Base-by-base conservation (phyloP, 2,888 invertebrate genomes). In the Disparrhopalites patrizii region DNA sequence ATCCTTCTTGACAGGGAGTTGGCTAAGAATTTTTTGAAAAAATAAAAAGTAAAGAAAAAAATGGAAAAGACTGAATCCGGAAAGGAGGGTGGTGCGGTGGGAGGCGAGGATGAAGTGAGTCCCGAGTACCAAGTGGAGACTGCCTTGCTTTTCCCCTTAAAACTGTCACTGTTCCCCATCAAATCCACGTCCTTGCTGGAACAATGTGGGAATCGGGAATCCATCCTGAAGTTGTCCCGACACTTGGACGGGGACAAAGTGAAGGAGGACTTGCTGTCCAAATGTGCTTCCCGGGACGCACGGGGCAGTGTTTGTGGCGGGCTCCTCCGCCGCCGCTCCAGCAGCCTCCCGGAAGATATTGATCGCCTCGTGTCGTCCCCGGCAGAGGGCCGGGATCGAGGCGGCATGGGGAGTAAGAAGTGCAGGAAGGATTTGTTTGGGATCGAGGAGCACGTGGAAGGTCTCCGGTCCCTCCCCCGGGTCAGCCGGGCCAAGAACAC, bases 121-220 rank as follows among this genome's bases (percentile, higher is more conserved):
- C 61, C 62, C 20, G 62, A 70, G 27, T 72, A 66, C 56, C 66
- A 69, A 15, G 28, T 74, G 54, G 74, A 72, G 38, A 83, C 82
- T 79, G 87, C 87, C 7, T 79, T 85, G 55, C 76, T 85, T 23
- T 84, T 83, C 73, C 83, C 84, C 1, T 71, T 85, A 74, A 84
- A 80, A 81, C 83, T 82, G 70, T 84, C 81, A 70, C 79, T 83
- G 69, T 83, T 80, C 79, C 81, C 82, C 75, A 84, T 62, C 51
- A 62, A 62, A 30, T 62, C 62, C 31, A n/a, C 33, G 33, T 36
- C 62, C 23, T 25, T 52, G 23, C 27, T 62, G 51, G 62, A 62
- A 23, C 38, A 65, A 54, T 60, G 60, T 60, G 67, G 66, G n/a
- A 66, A 57, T 20, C 56, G 60, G 10, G 67, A 69, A 10, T 57